phyloP scores from a whole-genome alignment of 2,113 vertebrate genomes.

The Mustelus asterias region DNA sequence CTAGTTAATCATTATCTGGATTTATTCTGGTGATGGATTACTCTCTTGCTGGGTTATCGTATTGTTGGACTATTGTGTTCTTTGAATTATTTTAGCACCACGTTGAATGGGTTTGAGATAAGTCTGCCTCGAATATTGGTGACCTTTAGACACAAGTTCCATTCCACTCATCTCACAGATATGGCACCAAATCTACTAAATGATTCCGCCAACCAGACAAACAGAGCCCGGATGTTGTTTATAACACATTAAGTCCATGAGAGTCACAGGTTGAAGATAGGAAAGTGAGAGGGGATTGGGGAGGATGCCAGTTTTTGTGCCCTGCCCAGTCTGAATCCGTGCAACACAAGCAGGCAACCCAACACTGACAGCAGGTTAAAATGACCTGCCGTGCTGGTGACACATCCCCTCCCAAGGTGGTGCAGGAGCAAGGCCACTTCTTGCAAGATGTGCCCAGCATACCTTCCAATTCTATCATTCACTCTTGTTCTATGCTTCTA shows the following conservation, averaged over 20 bases:
- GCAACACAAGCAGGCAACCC: background rate
- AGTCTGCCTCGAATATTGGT: background rate
- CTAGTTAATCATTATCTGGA: background rate
- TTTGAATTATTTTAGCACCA: background rate
- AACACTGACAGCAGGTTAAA: background rate
- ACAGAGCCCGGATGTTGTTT: background rate
- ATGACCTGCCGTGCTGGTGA: background rate
- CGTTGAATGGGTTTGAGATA: slow-evolving; percentile 12
- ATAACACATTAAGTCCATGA: background rate
- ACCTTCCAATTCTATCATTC: too few relatives aligned
- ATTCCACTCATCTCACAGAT: background rate
- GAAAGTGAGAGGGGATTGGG: background rate
- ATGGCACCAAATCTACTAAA: background rate
- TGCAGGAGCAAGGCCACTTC: too few relatives aligned
- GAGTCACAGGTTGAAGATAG: background rate
- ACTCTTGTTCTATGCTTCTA: too few relatives aligned
- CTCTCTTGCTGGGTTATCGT: background rate
- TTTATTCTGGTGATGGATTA: background rate
- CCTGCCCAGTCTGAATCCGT: background rate
- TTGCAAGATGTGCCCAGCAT: too few relatives aligned
- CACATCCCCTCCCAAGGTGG: background rate
- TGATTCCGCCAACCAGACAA: background rate
- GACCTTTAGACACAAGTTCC: background rate
- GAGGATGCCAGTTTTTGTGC: background rate
- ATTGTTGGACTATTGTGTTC: background rate